phyloP scores from a whole-genome alignment of 2,888 invertebrate species.

The Endomychus coccineus region DNA sequence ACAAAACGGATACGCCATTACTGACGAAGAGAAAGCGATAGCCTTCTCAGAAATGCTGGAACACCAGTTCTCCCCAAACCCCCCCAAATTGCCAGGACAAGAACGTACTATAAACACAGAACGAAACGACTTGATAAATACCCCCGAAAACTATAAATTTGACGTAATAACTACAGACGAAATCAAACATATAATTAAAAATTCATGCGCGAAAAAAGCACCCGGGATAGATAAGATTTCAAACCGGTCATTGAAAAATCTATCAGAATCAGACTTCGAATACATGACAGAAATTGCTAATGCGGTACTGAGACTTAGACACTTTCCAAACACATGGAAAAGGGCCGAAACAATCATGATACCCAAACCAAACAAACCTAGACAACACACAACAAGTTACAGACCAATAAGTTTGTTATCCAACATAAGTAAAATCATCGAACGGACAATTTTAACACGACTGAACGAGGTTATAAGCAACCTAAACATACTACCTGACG shows the following conservation, averaged over 20 bases:
- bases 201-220: neutral
- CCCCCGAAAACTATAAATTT: neutral
- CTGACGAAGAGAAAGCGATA: slow-evolving; percentile 3
- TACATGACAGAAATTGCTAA: slow-evolving; percentile 4
- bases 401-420: slow-evolving; percentile 9
- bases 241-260: neutral
- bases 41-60: slow-evolving; percentile 1
- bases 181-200: neutral
- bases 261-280: slow-evolving; percentile 1
- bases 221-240: slow-evolving; percentile 1
- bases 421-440: slow-evolving; percentile 4
- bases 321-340: too few relatives aligned
- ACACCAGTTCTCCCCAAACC: slow-evolving; percentile 3
- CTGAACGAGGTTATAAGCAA: slow-evolving; percentile 2
- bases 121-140: neutral
- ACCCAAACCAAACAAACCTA: too few relatives aligned
- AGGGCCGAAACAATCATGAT: too few relatives aligned
- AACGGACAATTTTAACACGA: slow-evolving; percentile 6
- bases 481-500: slow-evolving; percentile 9
- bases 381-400: slow-evolving; percentile 5
- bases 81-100: neutral
- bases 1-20: neutral
- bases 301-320: neutral
- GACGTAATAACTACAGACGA: slow-evolving; percentile 3
- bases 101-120: neutral